Evolutionary conservation across 2,113 vertebrate species (phyloP).

Genomic region (Ursus arctos): DNA sequence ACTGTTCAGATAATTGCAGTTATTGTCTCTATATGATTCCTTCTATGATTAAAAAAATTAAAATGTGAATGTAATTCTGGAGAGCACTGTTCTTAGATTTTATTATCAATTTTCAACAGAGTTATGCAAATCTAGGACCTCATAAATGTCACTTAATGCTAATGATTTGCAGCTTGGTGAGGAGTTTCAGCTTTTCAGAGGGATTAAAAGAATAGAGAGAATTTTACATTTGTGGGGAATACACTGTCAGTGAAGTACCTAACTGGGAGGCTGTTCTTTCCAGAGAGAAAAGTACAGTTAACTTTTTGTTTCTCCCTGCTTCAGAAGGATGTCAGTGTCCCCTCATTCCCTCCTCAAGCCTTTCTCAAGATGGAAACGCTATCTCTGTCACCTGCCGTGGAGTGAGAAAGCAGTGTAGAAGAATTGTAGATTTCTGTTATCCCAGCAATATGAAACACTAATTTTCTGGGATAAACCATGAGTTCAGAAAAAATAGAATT

Average conservation of each 20-base stretch:
- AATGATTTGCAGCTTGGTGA: constrained; percentile 10
- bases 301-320: neutral
- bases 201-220: constrained; percentile 22
- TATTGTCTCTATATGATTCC: neutral
- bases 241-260: neutral
- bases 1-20: neutral
- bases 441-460: constrained; percentile 50
- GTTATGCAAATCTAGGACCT: constrained; percentile 66
- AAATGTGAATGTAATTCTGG: constrained; percentile 57
- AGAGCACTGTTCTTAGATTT: constrained; percentile 41
- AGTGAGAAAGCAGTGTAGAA: constrained; percentile 25
- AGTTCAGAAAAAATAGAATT: constrained; percentile 77
- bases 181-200: constrained; percentile 43
- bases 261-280: constrained; percentile 13
- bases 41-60: constrained; percentile 34
- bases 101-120: constrained; percentile 54
- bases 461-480: constrained; percentile 69
- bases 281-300: neutral
- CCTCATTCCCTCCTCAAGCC: neutral
- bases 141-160: constrained; percentile 58
- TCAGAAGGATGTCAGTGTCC: neutral
- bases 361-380: neutral
- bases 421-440: constrained; percentile 35
- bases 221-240: constrained; percentile 53
- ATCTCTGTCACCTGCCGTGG: neutral